Evolutionary conservation across 2,113 vertebrate genomes (phyloP).

Genomic region (Oncorhynchus mykiss): DNA sequence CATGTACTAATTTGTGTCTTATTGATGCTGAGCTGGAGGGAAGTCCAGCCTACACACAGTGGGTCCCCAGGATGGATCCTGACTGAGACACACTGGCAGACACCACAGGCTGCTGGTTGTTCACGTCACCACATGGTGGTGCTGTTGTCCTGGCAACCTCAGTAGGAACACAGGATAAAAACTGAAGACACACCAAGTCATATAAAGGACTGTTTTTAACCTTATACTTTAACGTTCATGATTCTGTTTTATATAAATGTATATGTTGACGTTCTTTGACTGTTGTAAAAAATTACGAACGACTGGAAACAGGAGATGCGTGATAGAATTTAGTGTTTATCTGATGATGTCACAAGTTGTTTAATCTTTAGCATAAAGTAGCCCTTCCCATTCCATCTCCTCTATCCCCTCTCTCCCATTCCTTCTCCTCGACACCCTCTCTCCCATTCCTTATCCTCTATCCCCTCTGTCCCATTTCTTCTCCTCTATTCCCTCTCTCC

Average conservation of each 20-base stretch:
- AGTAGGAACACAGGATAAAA: not conserved
- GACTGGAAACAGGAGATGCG: not conserved
- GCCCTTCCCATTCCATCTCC: not conserved
- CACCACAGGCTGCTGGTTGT: constrained; percentile 10
- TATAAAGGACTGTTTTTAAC: constrained; percentile 5
- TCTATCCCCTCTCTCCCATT: not conserved
- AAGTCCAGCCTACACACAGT: not conserved
- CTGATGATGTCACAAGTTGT: not conserved
- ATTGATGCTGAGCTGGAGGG: not conserved
- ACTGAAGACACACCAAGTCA: constrained; percentile 4
- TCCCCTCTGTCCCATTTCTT: too few species aligned
- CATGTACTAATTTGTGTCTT: not conserved
- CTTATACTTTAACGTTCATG: not conserved
- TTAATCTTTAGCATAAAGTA: not conserved
- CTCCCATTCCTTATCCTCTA: too few species aligned
- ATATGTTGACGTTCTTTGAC: not conserved
- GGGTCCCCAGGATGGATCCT: not conserved
- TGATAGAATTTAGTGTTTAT: not conserved
- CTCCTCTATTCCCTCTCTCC: not conserved
- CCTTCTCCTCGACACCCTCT: not conserved
- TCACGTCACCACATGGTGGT: constrained; percentile 47
- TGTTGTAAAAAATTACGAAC: not conserved
- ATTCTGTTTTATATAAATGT: constrained; percentile 12
- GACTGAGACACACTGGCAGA: not conserved
- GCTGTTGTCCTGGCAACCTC: constrained; percentile 35